These are phyloP conservation scores for Drosophila stalkeri DNA, from an alignment of 2,888 invertebrate species.

Conservation along the genomic window DNA sequence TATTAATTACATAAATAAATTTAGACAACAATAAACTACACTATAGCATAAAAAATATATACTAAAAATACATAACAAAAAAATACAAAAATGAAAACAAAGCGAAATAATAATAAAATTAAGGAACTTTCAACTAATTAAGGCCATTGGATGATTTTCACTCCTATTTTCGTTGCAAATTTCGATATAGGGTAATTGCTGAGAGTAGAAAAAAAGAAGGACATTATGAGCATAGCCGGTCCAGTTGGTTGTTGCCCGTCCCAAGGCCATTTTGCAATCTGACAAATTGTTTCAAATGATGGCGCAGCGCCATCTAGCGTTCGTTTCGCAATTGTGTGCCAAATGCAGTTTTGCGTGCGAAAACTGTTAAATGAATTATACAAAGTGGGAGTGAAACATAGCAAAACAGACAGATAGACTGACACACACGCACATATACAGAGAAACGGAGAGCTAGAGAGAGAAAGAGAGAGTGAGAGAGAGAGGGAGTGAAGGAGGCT, in stretches of 20 bases:
- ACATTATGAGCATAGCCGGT: neutral
- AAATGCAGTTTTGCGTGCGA: slow-evolving; percentile 58
- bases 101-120: no score
- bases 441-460: neutral
- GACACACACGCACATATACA: slow-evolving; percentile 8
- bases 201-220: neutral
- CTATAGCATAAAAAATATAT: no score
- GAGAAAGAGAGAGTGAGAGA: neutral
- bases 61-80: no score
- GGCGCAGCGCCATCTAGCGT: slow-evolving; percentile 56
- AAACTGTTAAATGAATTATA: slow-evolving; percentile 58
- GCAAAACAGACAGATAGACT: slow-evolving; percentile 17
- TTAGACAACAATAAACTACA: no score
- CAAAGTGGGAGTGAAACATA: slow-evolving; percentile 26
- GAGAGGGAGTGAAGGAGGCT: neutral
- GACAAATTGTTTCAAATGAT: slow-evolving; percentile 17
- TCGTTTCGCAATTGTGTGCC: slow-evolving; percentile 33
- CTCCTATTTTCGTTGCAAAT: neutral
- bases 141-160: no score
- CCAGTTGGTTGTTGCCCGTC: neutral
- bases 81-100: no score
- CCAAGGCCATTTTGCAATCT: slow-evolving; percentile 24
- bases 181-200: neutral
- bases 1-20: no score
- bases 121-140: no score